Base-by-base conservation (phyloP, 2,113 vertebrate genomes). In the Callipepla californica region DNA sequence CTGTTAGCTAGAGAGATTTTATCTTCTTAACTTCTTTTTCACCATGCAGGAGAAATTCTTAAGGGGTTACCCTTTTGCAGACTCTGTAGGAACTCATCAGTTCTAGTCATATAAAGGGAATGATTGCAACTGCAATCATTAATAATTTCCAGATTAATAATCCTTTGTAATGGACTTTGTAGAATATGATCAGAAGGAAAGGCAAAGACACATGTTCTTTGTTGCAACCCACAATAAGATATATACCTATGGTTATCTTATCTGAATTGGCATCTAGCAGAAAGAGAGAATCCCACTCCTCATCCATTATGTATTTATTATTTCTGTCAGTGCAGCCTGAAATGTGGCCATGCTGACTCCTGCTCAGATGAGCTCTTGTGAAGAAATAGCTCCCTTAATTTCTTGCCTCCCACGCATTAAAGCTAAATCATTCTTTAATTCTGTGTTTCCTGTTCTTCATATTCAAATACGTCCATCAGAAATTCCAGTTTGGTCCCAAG, bases 31-130 rank as follows among this genome's bases (percentile, higher is more conserved):
- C 7, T 74, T 79, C 85, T 72, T 23, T 11, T 57, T 3, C 26
- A 32, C 14, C 0, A 0, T 44, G 16, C 17, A 76, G 86, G 12
- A 47, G 1, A 65, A 76, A 30, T 20, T 2, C 47, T 89, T 26
- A 65, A 58, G 19, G 21, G 15, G 5, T 21, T 81, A 22, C 6
- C 1, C 0, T 4, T 47, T 75, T 62, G n/a, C 25, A 19, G 19
- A 21, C 17, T 23, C 18, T 2, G 0, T 36, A 50, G 45, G 42
- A 88, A 32, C 6, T 22, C 62, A 5, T 38, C 9, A 10, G 62
- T 6, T 25, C 25, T 87, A 19, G 20, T 53, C 7, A 38, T 32
- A 77, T 44, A 80, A 81, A 45, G 23, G 36, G 14, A 1, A 9
- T 57, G 12, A 59, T 34, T 79, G 7, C 22, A 74, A n/a, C 26